These are phyloP conservation scores for Drosophila ochracea DNA, from an alignment of 2,888 invertebrate species.

Conservation along the genomic window DNA sequence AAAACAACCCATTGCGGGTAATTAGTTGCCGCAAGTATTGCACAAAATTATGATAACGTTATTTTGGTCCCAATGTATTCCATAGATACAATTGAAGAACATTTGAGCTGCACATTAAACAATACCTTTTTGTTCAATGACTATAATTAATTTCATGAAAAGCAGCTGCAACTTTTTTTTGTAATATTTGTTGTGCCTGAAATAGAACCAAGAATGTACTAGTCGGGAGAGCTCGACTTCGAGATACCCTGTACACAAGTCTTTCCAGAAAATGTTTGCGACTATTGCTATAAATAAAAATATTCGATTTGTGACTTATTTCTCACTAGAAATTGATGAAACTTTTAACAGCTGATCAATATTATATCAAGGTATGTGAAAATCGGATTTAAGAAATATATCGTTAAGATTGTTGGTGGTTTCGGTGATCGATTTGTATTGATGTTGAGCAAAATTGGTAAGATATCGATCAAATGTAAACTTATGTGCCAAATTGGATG, in stretches of 20 bases:
- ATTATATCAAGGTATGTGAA: neutral
- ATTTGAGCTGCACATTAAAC: constrained; percentile 40
- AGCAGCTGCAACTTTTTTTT: constrained; percentile 52
- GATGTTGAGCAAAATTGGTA: neutral
- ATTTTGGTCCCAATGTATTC: neutral
- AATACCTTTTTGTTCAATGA: constrained; percentile 47
- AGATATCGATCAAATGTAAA: neutral
- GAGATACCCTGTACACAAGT: neutral
- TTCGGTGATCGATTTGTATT: neutral
- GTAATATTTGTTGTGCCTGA: constrained; percentile 30
- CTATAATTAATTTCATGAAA: constrained; percentile 62
- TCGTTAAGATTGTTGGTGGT: neutral
- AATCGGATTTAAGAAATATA: neutral
- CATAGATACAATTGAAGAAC: constrained; percentile 17
- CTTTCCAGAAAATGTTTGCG: neutral
- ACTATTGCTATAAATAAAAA: neutral
- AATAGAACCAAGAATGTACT: constrained; percentile 13
- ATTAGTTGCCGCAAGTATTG: constrained; percentile 1
- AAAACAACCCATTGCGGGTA: neutral
- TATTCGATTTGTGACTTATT: neutral
- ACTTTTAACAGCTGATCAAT: neutral
- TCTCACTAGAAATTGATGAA: neutral
- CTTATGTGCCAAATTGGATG: neutral
- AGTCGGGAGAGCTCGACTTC: neutral
- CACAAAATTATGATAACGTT: constrained; percentile 14